Base-by-base conservation (phyloP, 2,113 vertebrate genomes). In the Fukomys damarensis region DNA sequence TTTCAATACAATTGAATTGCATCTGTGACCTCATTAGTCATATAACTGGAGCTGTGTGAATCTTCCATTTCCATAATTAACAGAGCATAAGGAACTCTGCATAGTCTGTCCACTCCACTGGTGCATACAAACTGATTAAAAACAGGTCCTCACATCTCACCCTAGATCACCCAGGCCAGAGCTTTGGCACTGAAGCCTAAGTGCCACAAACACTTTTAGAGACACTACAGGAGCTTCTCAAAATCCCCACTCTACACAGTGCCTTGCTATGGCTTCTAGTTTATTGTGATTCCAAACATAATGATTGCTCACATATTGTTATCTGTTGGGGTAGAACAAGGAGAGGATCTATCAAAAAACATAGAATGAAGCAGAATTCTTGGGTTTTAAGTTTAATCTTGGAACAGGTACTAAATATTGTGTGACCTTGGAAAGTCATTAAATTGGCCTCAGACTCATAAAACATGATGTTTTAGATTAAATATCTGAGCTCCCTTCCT, bases 361-460 rank as follows among this genome's bases (percentile, higher is more conserved):
- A n/a, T 3, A 81, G 1, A 6, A 38, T 20, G 88, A 89, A 65
- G 56, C 56, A 58, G 24, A 85, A 76, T 28, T 63, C 20, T 61
- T 66, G 17, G 4, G 7, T 77, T 81, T 96, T 91, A 41, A 59
- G 79, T 85, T 95, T 93, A 54, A 54, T 79, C 46, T 86, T 66
- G 22, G 19, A 96, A 72, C 0, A 83, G 4, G 2, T 65, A 46
- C 22, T 68, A 74, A 88, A 68, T 82, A 83, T 7, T 22, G 22
- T 68, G 30, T 30, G 28, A 77, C 2, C 14, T 74, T 92, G 66
- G 4, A 9, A 92, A 95, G n/a, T 54, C 41, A 91, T 1, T 95
- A 87, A 54, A 81, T 49, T 70, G 5, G 32, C 4, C 10, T 72
- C 41, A 43, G 35, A 61, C 16, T 90, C 85, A 84, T 92, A 49